A percentile compares a stretch with the other conserved stretches of the same genome.
Conservation (phyloP, 2,113 vertebrate genomes). For the Mellivora capensis region DNA sequence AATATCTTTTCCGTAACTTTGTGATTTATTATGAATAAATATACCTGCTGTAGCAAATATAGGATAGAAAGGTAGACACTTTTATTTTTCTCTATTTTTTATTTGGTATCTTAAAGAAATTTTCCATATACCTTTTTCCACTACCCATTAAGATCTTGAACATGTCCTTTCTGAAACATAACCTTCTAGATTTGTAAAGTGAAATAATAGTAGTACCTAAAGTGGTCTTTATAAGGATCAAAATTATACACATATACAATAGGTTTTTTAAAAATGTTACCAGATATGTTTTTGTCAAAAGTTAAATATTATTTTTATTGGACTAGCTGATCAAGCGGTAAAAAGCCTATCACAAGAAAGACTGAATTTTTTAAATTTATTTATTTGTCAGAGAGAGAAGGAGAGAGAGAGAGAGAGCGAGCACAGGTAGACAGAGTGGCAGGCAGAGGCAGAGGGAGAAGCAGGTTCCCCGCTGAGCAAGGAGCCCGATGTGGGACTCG, state of each 20-base stretch:
- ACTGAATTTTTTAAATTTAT: background rate
- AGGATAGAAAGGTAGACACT: background rate
- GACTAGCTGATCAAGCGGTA: background rate
- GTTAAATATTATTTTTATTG: background rate
- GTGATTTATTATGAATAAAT: background rate
- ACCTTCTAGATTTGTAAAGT: background rate
- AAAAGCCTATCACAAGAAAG: background rate
- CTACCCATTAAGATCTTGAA: background rate
- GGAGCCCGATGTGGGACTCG: too few relatives aligned
- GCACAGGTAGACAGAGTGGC: too few relatives aligned
- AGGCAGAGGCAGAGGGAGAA: too few relatives aligned
- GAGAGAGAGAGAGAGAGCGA: too few relatives aligned
- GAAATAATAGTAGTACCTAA: background rate
- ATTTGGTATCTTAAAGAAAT: background rate
- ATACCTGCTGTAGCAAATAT: background rate
- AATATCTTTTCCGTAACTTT: background rate
- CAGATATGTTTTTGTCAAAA: background rate
- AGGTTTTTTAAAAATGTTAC: background rate
- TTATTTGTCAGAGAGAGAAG: too few relatives aligned
- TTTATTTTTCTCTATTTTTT: background rate
- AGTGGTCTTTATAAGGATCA: background rate
- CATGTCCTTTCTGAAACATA: background rate
- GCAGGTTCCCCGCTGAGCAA: too few relatives aligned
- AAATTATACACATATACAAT: background rate
- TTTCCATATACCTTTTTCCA: background rate